Percentiles rank a stretch among this genome's conserved stretches.
Conservation (phyloP, 2,797 vertebrate genomes). For the Hafferia zeledoni region DNA sequence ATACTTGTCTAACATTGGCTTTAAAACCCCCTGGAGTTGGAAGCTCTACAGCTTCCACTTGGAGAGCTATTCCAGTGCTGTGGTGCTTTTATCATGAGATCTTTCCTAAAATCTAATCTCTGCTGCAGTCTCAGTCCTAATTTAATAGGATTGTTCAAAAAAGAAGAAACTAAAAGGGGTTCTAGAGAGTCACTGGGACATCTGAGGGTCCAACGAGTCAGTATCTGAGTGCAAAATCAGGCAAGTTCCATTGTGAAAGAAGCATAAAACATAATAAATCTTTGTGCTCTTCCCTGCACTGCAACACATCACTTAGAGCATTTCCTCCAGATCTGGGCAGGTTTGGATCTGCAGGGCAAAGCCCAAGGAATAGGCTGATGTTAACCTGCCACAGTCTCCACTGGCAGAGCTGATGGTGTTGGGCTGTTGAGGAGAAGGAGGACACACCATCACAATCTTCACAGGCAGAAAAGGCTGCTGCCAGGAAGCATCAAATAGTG, state of each 20-base stretch:
- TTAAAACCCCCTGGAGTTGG: background rate
- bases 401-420: background rate
- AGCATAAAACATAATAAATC: background rate
- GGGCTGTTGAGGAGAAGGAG: background rate
- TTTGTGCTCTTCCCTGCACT: background rate
- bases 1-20: background rate
- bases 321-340: background rate
- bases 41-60: background rate
- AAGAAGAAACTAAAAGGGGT: background rate
- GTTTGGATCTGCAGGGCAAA: background rate
- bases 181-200: background rate
- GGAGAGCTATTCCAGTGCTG: background rate
- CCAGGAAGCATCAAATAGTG: background rate
- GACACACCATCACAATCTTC: fast-evolving
- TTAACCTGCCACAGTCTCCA: background rate
- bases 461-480: background rate
- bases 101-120: background rate
- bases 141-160: background rate
- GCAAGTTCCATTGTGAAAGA: background rate
- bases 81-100: background rate
- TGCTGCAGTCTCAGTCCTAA: background rate
- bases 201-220: background rate
- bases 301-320: background rate
- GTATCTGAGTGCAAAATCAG: background rate
- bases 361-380: background rate